Evolutionary conservation across 2,797 vertebrate species (phyloP).

Genomic region (Pipistrellus kuhlii): DNA sequence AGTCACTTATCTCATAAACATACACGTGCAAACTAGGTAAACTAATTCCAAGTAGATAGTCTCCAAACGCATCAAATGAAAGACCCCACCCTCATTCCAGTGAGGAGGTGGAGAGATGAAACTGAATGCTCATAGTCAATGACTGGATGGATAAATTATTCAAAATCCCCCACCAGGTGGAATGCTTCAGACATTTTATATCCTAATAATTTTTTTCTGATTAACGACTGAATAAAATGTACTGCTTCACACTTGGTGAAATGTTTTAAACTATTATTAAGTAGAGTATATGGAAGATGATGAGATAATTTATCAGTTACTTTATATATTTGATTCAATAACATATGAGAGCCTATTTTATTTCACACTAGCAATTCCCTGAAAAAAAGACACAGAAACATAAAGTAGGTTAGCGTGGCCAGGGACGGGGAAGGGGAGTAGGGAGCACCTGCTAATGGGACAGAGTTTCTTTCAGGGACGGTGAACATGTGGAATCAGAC

Average conservation of each 20-base stretch:
- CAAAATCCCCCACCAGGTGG: background rate
- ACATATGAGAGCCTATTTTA: background rate
- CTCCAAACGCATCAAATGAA: background rate
- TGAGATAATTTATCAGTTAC: background rate
- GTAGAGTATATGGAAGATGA: background rate
- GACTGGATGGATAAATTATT: background rate
- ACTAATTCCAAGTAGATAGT: background rate
- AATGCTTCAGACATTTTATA: background rate
- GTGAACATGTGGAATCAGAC: background rate
- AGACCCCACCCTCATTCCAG: background rate
- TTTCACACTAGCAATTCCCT: background rate
- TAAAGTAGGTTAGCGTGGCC: fast-evolving
- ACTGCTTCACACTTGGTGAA: background rate
- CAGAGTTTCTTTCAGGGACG: background rate
- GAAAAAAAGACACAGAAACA: background rate
- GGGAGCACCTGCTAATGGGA: background rate
- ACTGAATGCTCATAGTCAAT: background rate
- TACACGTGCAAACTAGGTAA: background rate
- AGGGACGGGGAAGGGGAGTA: too few relatives aligned
- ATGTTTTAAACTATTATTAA: background rate
- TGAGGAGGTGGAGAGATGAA: background rate
- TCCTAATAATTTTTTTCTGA: background rate
- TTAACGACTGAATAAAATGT: background rate
- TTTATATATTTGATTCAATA: background rate
- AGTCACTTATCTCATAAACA: background rate